Conservation (phyloP, 2,888 invertebrate species). For the Diloba caeruleocephala region DNA sequence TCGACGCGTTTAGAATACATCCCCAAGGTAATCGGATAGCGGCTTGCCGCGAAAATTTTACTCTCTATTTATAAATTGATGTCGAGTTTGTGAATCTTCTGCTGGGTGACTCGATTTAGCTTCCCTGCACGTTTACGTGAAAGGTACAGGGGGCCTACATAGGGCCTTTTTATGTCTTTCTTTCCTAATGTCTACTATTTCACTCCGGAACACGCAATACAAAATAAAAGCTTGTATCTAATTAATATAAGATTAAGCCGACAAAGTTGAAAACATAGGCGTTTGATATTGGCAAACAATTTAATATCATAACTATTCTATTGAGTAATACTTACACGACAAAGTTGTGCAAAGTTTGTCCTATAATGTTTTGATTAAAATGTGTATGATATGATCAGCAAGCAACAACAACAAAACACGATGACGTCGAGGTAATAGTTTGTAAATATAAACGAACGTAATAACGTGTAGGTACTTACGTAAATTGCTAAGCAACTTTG, state of each 20-base stretch:
- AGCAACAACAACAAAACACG: constrained; percentile 7
- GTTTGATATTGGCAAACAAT: no score
- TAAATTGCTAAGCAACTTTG: constrained; percentile 71
- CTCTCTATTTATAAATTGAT: constrained; percentile 79
- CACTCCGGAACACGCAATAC: no score
- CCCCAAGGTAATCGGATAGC: constrained; percentile 81
- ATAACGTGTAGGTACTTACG: constrained; percentile 47
- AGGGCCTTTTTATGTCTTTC: not conserved
- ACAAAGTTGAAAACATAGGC: no score
- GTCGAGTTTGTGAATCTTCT: constrained; percentile 70
- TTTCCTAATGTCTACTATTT: not conserved
- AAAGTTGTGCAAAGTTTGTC: not conserved
- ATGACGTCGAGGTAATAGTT: constrained; percentile 17
- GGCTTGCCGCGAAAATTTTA: constrained; percentile 80
- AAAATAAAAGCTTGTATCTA: no score
- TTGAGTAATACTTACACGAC: no score
- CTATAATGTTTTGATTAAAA: not conserved
- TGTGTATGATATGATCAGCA: constrained; percentile 2
- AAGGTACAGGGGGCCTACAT: constrained; percentile 1
- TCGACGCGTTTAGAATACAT: constrained; percentile 74
- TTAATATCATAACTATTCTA: no score
- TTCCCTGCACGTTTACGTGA: constrained; percentile 27
- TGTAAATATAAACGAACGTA: constrained; percentile 23
- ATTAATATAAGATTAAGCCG: no score
- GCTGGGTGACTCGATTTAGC: constrained; percentile 67